Conservation (phyloP, 2,797 vertebrate species). For the Yasuhikotakia modesta region DNA sequence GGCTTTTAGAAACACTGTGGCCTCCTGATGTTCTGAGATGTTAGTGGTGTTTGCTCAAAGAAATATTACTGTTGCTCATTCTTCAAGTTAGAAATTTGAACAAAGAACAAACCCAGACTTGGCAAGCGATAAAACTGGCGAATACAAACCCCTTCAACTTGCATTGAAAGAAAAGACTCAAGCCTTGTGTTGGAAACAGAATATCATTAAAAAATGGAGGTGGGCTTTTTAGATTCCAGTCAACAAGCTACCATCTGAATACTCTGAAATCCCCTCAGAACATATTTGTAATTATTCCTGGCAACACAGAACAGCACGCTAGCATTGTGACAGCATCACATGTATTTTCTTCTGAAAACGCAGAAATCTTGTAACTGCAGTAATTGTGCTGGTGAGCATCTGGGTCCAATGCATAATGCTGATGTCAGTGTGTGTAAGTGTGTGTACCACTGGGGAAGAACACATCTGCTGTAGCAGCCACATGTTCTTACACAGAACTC, state of each 20-base stretch:
- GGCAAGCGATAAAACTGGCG: too few species aligned
- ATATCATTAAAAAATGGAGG: neutral
- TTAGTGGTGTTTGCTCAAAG: neutral
- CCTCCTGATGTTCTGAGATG: neutral
- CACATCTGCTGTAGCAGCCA: slow-evolving; percentile 75
- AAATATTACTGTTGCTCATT: neutral
- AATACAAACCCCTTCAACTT: neutral
- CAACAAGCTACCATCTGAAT: neutral
- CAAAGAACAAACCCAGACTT: too few species aligned
- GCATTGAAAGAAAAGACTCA: neutral
- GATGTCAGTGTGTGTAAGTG: slow-evolving; percentile 49
- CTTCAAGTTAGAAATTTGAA: neutral
- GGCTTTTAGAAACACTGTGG: neutral
- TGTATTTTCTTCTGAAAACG: neutral
- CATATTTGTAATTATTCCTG: neutral
- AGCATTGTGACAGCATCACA: neutral
- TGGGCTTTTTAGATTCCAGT: too few species aligned
- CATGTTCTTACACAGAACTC: slow-evolving; percentile 62
- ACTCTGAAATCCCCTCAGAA: neutral
- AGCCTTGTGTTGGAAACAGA: neutral
- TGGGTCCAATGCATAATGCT: slow-evolving; percentile 42
- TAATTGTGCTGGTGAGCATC: slow-evolving; percentile 53
- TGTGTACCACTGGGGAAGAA: slow-evolving; percentile 61
- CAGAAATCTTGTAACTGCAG: slow-evolving; percentile 55
- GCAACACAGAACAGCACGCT: neutral